These are phyloP conservation scores for Enteromius anoplus DNA, from an alignment of 2,797 vertebrate genomes.

Conservation along the genomic window DNA sequence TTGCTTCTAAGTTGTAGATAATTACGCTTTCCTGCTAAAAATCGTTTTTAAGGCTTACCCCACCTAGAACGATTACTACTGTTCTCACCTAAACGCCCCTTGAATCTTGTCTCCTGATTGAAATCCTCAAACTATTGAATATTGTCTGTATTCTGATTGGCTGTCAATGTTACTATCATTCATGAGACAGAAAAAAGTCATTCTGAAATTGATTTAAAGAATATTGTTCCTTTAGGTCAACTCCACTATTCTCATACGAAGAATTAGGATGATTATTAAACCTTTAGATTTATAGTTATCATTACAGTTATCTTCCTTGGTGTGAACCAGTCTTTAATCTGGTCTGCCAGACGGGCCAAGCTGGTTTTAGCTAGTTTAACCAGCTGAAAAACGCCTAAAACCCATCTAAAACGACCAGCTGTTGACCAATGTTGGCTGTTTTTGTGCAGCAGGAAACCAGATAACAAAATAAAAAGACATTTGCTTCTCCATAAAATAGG, in stretches of 20 bases:
- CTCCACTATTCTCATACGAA: neutral
- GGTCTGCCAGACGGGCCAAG: neutral
- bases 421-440: neutral
- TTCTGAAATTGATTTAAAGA: neutral
- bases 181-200: neutral
- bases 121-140: neutral
- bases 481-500: neutral
- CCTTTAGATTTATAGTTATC: neutral
- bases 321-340: neutral
- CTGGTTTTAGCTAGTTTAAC: neutral
- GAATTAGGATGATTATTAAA: neutral
- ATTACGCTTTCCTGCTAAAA: neutral
- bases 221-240: neutral
- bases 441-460: neutral
- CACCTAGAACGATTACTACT: neutral
- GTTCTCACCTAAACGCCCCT: neutral
- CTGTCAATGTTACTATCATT: neutral
- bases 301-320: neutral
- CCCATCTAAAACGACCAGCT: neutral
- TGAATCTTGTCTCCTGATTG: neutral
- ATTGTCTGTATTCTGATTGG: neutral
- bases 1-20: neutral
- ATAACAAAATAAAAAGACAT: conserved; percentile 1
- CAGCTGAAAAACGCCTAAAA: neutral
- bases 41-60: neutral